Conservation (phyloP, 2,113 vertebrate genomes). For the Urocitellus parryii region DNA sequence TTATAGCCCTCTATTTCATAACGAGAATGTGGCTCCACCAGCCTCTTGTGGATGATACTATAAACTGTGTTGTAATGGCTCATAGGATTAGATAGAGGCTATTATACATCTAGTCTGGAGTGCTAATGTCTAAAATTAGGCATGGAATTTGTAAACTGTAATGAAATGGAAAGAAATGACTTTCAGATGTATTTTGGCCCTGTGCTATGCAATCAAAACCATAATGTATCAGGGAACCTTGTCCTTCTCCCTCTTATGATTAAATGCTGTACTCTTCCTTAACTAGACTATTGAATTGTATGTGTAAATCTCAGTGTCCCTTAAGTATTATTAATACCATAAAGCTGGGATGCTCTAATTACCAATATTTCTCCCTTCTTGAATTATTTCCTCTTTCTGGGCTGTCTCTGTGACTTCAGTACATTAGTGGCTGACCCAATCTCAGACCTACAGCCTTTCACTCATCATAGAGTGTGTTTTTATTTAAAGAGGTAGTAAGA, state of each 20-base stretch:
- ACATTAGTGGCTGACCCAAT: slow-evolving; percentile 67
- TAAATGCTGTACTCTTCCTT: slow-evolving; percentile 70
- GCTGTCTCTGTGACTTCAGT: slow-evolving; percentile 73
- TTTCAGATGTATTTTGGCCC: slow-evolving; percentile 80
- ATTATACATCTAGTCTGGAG: slow-evolving; percentile 77
- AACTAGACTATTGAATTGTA: slow-evolving; percentile 69
- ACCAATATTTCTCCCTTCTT: slow-evolving; percentile 72
- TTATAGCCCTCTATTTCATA: slow-evolving; percentile 69
- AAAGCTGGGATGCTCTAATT: slow-evolving; percentile 78
- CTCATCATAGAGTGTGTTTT: slow-evolving; percentile 59
- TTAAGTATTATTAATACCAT: slow-evolving; percentile 76
- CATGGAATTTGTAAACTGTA: slow-evolving; percentile 79
- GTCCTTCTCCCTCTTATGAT: slow-evolving; percentile 73
- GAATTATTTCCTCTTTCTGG: slow-evolving; percentile 74
- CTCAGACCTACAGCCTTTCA: slow-evolving; percentile 58
- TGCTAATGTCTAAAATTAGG: slow-evolving; percentile 81
- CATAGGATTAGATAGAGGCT: slow-evolving; percentile 79
- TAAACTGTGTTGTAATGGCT: slow-evolving; percentile 81
- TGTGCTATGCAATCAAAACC: slow-evolving; percentile 72
- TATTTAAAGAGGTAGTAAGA: slow-evolving; percentile 60
- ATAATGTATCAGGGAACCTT: slow-evolving; percentile 76
- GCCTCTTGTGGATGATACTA: slow-evolving; percentile 69
- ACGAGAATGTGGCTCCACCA: slow-evolving; percentile 71
- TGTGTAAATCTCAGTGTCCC: slow-evolving; percentile 78
- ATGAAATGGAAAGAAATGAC: slow-evolving; percentile 81